Conservation (phyloP, 2,113 vertebrate genomes). For the Oreochromis spilurus region DNA sequence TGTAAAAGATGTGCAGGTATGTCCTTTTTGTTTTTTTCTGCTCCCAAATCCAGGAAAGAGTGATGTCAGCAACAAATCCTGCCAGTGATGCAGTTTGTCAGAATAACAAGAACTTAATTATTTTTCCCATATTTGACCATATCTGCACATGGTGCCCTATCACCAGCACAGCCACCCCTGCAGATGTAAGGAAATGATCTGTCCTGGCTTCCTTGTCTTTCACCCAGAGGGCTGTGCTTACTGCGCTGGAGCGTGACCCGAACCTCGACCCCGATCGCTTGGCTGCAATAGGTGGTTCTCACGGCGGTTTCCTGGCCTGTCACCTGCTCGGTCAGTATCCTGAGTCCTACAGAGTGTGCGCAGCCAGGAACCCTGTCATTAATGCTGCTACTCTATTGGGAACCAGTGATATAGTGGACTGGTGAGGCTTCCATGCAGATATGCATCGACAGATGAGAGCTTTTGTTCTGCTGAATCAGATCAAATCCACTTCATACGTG, state of each 20-base stretch:
- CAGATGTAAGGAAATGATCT: neutral
- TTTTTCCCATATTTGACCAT: accelerated
- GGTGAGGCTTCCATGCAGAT: constrained; percentile 67
- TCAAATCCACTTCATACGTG: neutral
- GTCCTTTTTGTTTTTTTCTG: neutral
- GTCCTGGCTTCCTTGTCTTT: neutral
- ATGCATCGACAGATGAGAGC: neutral
- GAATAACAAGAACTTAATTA: neutral
- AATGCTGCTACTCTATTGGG: constrained; percentile 79
- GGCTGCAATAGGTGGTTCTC: constrained; percentile 80
- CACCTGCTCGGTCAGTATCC: constrained; percentile 79
- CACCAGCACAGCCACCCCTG: neutral
- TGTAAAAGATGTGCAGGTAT: constrained; percentile 82
- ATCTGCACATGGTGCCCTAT: neutral
- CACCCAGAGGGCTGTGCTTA: constrained; percentile 66
- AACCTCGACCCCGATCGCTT: constrained; percentile 68
- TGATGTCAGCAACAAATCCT: neutral
- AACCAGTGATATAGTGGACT: constrained; percentile 83
- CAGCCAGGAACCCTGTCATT: constrained; percentile 77
- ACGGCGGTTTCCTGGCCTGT: constrained; percentile 81
- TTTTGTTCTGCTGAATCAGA: neutral
- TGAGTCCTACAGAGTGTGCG: constrained; percentile 75
- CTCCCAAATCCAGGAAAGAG: neutral
- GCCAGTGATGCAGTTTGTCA: neutral
- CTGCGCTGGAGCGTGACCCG: constrained; percentile 46